Percentiles rank a stretch among this genome's conserved stretches.
Conservation (phyloP, 2,888 invertebrate species). For the Aphodius sticticus region DNA sequence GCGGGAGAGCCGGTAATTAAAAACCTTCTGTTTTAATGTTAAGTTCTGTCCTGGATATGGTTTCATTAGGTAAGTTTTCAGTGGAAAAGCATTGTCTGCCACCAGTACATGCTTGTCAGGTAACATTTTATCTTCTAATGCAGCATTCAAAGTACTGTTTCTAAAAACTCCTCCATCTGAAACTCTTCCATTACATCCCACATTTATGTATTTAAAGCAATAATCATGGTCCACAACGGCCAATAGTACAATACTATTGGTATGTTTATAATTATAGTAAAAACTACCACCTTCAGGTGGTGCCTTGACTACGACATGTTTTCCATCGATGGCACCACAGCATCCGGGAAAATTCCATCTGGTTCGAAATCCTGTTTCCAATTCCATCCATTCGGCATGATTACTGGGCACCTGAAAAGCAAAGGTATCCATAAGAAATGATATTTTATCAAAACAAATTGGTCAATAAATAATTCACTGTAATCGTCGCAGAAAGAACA, state of each 20-base stretch:
- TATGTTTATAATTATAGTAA: no score
- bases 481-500: no score
- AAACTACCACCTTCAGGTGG: not conserved
- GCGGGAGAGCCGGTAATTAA: no score
- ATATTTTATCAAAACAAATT: no score
- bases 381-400: constrained; percentile 23
- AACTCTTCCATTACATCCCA: constrained; percentile 7
- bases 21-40: no score
- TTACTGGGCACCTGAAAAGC: constrained; percentile 25
- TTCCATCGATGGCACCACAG: no score
- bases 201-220: no score
- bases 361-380: constrained; percentile 24
- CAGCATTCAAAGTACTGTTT: not conserved
- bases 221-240: not conserved
- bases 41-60: no score
- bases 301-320: not conserved
- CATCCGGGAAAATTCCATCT: no score
- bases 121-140: constrained; percentile 7
- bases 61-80: no score
- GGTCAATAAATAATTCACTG: constrained; percentile 5
- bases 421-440: no score
- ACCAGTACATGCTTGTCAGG: constrained; percentile 10
- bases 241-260: not conserved
- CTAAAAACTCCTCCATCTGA: constrained; percentile 10
- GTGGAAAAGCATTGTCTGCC: constrained; percentile 16